Base-by-base conservation (phyloP, 2,888 invertebrate species). In the Oligia strigilis region DNA sequence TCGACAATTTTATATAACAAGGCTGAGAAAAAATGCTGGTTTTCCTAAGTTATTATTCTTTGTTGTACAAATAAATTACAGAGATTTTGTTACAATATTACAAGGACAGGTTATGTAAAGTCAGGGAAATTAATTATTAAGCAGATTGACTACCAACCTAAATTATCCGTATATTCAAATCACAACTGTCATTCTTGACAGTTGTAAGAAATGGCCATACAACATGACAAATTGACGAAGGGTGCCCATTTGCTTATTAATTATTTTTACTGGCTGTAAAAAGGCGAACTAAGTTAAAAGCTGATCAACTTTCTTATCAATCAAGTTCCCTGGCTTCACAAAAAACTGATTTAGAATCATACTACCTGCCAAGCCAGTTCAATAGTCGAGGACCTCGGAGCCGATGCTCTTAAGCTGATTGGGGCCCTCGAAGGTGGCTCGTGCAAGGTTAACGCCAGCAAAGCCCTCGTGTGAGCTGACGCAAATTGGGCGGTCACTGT, bases 401-500 rank as follows among this genome's bases (percentile, higher is more conserved):
- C 96, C 1, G 96, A 95, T 1, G 96, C 96, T 2, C 96, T 92
- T 1, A 97, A 92, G 64, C 94, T 93, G 58, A 95, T 90, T 0
- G 97, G 97, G 5, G 97, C 94, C 9, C 96, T 91, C 3, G 97
- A 93, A 36, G 97, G 97, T 14, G 97, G 97, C 73, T 97, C 97
- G 77, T 97, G 97, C 62, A 95, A 90, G 0, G 97, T 97, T 73
- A 97, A 83, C 2, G 97, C 97, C 4, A 97, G 92, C 40, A 97
- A 84, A 17, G 97, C 96, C 58, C 97, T 92, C 0, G 97, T 97
- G 80, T 97, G 96, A 3, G 95, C 92, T 0, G 97, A 97, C n/a
- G 96, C 94, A 84, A 97, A 97, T 85, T 97, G 97, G 0, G 95
- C 94, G 2, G 97, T 97, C 62, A 97, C 93, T 0, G 97, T 97